phyloP scores from a whole-genome alignment of 2,888 invertebrate species.

The Sycophila texana region DNA sequence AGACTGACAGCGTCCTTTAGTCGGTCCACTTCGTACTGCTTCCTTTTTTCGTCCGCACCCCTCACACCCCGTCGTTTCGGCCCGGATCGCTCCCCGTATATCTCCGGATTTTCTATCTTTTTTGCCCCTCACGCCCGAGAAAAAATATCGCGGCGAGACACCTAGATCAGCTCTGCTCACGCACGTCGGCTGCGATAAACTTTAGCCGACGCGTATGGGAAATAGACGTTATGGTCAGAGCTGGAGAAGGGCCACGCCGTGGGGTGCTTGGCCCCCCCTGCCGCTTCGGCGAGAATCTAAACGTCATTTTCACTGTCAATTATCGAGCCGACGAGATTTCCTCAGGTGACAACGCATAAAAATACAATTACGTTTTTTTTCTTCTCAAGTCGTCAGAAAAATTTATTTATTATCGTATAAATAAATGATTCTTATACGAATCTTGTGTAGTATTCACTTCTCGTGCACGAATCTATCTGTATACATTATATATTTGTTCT shows the following conservation, averaged over 20 bases:
- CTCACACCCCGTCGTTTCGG: constrained; percentile 25
- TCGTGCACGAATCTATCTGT: too few species aligned
- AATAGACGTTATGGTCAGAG: constrained; percentile 34
- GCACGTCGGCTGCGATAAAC: constrained; percentile 62
- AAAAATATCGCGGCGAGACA: constrained; percentile 58
- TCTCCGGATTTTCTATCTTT: constrained; percentile 51
- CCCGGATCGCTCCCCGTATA: constrained; percentile 23
- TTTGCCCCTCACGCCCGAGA: constrained; percentile 14
- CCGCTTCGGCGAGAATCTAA: background rate
- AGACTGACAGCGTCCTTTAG: constrained; percentile 68
- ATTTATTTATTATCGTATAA: too few species aligned
- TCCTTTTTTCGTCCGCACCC: constrained; percentile 40
- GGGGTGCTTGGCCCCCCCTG: background rate
- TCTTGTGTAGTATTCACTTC: too few species aligned
- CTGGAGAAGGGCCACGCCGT: background rate
- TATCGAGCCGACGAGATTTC: constrained; percentile 32
- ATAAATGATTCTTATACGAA: too few species aligned
- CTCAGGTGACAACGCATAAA: constrained; percentile 18
- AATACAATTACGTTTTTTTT: constrained; percentile 21
- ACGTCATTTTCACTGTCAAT: constrained; percentile 53
- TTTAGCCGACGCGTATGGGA: constrained; percentile 55
- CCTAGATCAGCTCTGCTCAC: constrained; percentile 58
- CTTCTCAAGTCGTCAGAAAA: too few species aligned
- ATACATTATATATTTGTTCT: too few species aligned
- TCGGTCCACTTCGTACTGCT: constrained; percentile 56